These are phyloP conservation scores for Apotomis turbidana DNA, from an alignment of 2,888 invertebrate species.

Conservation along the genomic window DNA sequence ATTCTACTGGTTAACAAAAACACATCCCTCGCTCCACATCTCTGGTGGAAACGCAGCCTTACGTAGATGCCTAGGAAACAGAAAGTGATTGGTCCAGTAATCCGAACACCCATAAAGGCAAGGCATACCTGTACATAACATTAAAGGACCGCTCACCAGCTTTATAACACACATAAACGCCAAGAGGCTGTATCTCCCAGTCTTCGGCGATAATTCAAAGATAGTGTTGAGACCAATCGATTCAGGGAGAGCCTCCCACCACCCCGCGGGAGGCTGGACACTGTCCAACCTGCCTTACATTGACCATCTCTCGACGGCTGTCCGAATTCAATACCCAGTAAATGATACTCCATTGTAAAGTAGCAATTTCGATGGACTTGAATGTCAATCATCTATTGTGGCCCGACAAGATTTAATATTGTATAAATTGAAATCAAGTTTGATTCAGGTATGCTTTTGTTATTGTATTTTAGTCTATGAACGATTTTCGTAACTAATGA, in stretches of 20 bases:
- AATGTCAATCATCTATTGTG: not conserved
- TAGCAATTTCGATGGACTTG: not conserved
- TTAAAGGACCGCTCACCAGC: constrained; percentile 9
- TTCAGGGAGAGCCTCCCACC: constrained; percentile 8
- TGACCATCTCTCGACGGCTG: constrained; percentile 20
- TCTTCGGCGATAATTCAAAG: constrained; percentile 31
- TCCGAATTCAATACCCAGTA: constrained; percentile 11
- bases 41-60: too few relatives aligned
- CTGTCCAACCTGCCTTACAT: constrained; percentile 30
- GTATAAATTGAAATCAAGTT: not conserved
- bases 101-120: constrained; percentile 12
- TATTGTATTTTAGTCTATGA: not conserved
- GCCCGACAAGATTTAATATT: not conserved
- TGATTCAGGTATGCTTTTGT: not conserved
- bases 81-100: not conserved
- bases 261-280: constrained; percentile 9
- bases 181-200: constrained; percentile 20
- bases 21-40: too few relatives aligned
- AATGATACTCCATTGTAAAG: not conserved
- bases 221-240: constrained; percentile 28
- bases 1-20: too few relatives aligned
- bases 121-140: constrained; percentile 4
- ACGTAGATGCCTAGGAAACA: too few relatives aligned
- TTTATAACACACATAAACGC: constrained; percentile 23
- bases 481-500: not conserved